Conservation (phyloP, 1,140 invertebrate species). For the Euglossa dilemma region DNA sequence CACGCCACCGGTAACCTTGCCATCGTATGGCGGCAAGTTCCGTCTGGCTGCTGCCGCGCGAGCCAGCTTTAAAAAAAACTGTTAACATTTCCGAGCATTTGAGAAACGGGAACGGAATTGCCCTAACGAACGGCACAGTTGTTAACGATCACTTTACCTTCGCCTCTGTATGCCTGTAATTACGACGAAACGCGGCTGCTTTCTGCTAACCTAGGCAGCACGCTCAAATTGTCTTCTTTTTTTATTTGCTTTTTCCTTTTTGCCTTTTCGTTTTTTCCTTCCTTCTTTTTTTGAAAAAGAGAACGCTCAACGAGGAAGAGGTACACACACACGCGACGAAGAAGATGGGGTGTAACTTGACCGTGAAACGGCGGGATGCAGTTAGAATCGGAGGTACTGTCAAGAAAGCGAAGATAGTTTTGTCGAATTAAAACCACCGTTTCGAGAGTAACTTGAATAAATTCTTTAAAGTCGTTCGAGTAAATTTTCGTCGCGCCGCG, state of each 20-base stretch:
- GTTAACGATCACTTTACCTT: slow-evolving; percentile 35
- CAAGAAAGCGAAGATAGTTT: neutral
- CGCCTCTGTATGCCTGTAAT: slow-evolving; percentile 17
- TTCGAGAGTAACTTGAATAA: neutral
- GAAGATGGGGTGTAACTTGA: neutral
- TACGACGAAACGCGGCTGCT: slow-evolving; percentile 8
- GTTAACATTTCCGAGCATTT: slow-evolving; percentile 25
- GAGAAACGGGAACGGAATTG: slow-evolving; percentile 21
- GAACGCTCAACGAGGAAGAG: too few relatives aligned
- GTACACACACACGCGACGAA: too few relatives aligned
- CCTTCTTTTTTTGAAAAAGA: neutral
- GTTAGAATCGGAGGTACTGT: neutral
- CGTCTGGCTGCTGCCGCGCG: neutral
- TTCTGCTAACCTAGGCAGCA: neutral
- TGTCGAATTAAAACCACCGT: neutral
- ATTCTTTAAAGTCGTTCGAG: neutral
- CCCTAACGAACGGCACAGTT: slow-evolving; percentile 24
- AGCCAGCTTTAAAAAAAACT: slow-evolving; percentile 22
- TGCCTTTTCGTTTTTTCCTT: too few relatives aligned
- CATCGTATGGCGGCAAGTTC: neutral
- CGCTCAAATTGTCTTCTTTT: neutral
- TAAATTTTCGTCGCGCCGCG: too few relatives aligned
- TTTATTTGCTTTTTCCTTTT: too few relatives aligned
- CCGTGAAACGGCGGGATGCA: neutral
- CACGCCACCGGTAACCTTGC: slow-evolving; percentile 10